Base-by-base conservation (phyloP, 2,888 invertebrate genomes). In the Ormyrus nitidulus region DNA sequence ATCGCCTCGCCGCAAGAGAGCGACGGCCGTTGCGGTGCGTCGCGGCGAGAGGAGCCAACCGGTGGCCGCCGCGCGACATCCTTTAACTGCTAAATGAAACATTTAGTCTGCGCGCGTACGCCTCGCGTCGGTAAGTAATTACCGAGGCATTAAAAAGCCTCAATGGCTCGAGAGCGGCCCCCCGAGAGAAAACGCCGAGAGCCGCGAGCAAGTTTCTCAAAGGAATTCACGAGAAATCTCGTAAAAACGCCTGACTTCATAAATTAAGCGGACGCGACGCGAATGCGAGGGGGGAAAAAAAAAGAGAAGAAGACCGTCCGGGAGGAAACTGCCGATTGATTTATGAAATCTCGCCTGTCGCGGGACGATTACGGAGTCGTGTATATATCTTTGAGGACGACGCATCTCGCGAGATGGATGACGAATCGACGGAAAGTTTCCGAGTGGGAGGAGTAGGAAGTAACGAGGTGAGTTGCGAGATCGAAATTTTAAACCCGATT, bases 51-150 rank as follows among this genome's bases (percentile, higher is more conserved):
- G 19, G 19, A 19, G 19, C 19, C 19, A 71, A 65, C n/a, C 44
- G n/a, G 61, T 69, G 61, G 19, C 68, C 61, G 56, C 64, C 49
- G 48, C 66, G 46, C 74, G 59, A 54, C 65, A 72, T 77, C 80
- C 77, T 80, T 74, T 73, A 73, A 78, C 72, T 78, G 80, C 73
- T 80, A 80, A 80, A 80, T 80, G 80, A 77, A 80, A 74, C 77
- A 74, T 81, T 81, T 74, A 76, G 70, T 58, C 70, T 19, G 34
- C 49, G 65, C 34, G 69, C 54, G 68, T n/a, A 48, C 66, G 66
- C 19, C 19, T 19, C 77, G 69, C 70, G 72, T 80, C 62, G 61
- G 51, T 76, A 72, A 76, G 80, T 80, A 80, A 80, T 80, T 80
- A 80, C 80, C 72, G 59, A 46, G 59, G 66, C 71, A 76, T 80